These are phyloP conservation scores for Amblyteles armatorius DNA, from an alignment of 2,888 invertebrate species.

Conservation along the genomic window DNA sequence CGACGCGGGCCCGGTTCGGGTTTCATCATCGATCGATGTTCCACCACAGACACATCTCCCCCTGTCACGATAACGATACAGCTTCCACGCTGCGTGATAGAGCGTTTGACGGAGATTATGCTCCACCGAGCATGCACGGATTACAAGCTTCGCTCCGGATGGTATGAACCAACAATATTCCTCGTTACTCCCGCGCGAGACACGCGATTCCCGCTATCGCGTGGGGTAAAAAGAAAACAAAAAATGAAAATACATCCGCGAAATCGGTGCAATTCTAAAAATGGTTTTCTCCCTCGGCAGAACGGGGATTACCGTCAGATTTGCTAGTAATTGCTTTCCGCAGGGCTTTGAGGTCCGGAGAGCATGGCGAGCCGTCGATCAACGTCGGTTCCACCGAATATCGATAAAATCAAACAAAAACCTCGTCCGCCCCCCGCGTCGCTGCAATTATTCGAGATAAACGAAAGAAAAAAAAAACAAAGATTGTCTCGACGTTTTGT, in stretches of 20 bases:
- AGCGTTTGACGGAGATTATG: conserved; percentile 29
- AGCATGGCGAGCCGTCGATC: background rate
- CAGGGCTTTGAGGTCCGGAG: background rate
- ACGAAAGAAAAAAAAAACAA: background rate
- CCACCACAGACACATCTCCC: background rate
- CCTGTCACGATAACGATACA: background rate
- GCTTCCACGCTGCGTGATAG: conserved; percentile 12
- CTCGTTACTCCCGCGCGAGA: background rate
- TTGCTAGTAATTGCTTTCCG: conserved; percentile 45
- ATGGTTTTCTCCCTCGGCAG: background rate
- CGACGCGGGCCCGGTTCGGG: background rate
- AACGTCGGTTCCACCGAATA: background rate
- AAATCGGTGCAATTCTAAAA: background rate
- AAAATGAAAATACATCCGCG: no score
- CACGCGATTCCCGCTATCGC: background rate
- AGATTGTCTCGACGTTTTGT: background rate
- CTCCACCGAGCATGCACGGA: background rate
- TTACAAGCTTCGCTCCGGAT: conserved; percentile 13
- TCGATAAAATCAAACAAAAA: conserved; percentile 2
- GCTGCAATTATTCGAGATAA: conserved; percentile 5
- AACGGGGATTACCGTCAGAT: conserved; percentile 34
- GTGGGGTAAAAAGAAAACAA: background rate
- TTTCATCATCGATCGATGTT: conserved; percentile 29
- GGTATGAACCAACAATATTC: background rate
- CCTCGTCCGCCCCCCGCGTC: background rate